Evolutionary conservation across 2,113 vertebrate species (phyloP), one percentile per base, ranked within the genome.

Genomic region (Boleophthalmus pectinirostris): DNA sequence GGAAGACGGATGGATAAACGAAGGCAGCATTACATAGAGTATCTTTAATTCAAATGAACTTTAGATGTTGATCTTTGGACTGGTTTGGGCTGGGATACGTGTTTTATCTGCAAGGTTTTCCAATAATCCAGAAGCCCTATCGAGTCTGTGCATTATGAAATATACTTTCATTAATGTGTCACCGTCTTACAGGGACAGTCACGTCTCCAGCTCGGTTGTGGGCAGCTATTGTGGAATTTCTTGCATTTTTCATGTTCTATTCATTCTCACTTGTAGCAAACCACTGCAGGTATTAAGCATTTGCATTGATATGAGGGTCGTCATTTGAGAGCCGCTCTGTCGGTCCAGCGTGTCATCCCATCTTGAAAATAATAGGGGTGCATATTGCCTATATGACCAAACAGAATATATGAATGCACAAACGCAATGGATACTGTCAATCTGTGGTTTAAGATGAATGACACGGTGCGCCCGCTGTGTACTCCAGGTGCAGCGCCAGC

Each of bases 231-330:
- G 47, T 51, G 47, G 47, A 51, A 51, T 51, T 51, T 18, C 16
- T 51, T 51, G 16, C 47, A 20, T 18, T 51, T 51, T 20, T 51
- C 47, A 51, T 51, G 20, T 51, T 51, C 47, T 18, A 16, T 51
- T 20, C 47, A 51, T 51, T 51, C 16, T 51, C 16, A 20, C 18
- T 51, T 18, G 51, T 54, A 60, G 57, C 57, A 60, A 15, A 60
- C 24, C 3, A 13, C 2, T 86, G 90, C 86, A 86, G 90, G 88
- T 86, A 9, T 89, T 78, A 63, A 51, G 54, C 73, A 89, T 93
- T 90, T 93, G 88, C 89, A 91, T 93, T 85, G 80, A 80, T 78
- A 83, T 74, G 80, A 87, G 68, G 43, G 49, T 65, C 43, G 88
- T 73, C 77, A 78, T 85, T 87, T 70, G 78, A 85, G 86, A 75